phyloP scores from a whole-genome alignment of 2,113 vertebrate species.

The Ardeotis arabs region DNA sequence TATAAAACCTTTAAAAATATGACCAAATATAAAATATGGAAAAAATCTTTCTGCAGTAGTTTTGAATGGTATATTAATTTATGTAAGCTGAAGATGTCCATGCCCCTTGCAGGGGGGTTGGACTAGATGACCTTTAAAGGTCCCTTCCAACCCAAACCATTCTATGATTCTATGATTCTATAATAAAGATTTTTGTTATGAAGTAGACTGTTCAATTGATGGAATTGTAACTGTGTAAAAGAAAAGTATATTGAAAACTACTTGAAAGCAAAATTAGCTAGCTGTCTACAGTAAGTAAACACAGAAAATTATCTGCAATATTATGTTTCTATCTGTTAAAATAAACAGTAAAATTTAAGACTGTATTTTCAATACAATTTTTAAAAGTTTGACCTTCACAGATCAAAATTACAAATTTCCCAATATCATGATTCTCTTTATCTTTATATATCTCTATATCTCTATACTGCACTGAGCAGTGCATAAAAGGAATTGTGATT shows the following conservation, averaged over 20 bases:
- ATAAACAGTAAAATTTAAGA: background rate
- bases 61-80: background rate
- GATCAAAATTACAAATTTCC: background rate
- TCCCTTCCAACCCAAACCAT: no score
- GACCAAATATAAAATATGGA: background rate
- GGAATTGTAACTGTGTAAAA: background rate
- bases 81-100: background rate
- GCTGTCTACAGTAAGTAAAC: background rate
- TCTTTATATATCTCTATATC: background rate
- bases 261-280: background rate
- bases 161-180: no score
- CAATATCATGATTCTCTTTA: background rate
- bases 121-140: no score
- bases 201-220: background rate
- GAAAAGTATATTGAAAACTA: background rate
- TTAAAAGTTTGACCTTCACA: background rate
- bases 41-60: background rate
- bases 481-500: background rate
- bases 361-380: background rate
- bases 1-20: background rate
- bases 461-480: background rate
- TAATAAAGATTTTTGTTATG: background rate
- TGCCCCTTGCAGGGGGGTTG: no score
- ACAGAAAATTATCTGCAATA: background rate
- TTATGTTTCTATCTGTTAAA: background rate